Base-by-base conservation (phyloP, 2,797 vertebrate genomes). In the Coranthus polyacanthus region DNA sequence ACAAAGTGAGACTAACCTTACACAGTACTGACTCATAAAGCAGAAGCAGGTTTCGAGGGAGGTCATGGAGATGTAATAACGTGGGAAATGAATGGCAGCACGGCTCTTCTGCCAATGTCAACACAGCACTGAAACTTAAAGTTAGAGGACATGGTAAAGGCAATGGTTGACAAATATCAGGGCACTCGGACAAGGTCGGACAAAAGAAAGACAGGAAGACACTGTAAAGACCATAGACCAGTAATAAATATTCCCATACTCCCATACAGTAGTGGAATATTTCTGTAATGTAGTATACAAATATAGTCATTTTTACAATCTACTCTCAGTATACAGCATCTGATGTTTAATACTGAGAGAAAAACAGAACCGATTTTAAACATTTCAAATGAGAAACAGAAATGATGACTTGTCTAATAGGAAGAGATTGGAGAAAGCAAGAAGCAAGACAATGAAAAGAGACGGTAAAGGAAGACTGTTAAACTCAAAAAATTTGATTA, bases 61-160 rank as follows among this genome's bases (percentile, higher is more conserved):
- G 71, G 52, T 79, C 63, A 66, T 17, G 21, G 8, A 55, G 44
- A 57, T 56, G 60, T 77, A 56, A 81, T 56, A 68, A 69, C 52
- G 54, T 46, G 26, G 49, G 34, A 78, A 83, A 81, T 62, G 7
- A 78, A 62, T 49, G 61, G 50, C 32, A 16, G 18, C 2, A 17
- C 32, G n/a, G 45, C 52, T 67, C 26, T 39, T 45, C 34, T 43
- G 32, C 50, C 37, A 75, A 59, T 68, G 67, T 61, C 69, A 63
- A 55, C 56, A 46, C 52, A 67, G 29, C 1, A 1, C 50, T 46
- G 18, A 36, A 21, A 38, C 39, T 42, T 58, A 42, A 60, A 59
- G 68, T 64, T 45, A 52, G 21, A 70, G 54, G 49, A 66, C 3
- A 0, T n/a, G 42, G 38, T 54, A 47, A 63, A 71, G 50, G 65